Percentiles rank a stretch among this genome's conserved stretches.
phyloP scores from a whole-genome alignment of 2,797 vertebrate genomes.

The Danio jaintianensis region DNA sequence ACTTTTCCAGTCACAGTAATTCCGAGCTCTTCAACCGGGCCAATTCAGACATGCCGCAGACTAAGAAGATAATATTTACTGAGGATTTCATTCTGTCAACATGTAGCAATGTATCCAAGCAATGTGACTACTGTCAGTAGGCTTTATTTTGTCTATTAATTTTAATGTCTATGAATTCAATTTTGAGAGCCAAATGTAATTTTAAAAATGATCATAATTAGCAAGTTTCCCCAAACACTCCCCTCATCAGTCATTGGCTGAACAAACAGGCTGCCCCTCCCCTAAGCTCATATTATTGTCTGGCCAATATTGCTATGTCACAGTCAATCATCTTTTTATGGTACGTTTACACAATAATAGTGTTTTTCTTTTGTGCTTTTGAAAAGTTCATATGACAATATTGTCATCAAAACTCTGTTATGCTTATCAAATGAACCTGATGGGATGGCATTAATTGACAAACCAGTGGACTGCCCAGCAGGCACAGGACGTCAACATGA shows the following conservation, averaged over 20 bases:
- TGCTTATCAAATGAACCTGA: too few species aligned
- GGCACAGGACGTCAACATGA: too few species aligned
- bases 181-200: not conserved
- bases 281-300: not conserved
- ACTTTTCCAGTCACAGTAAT: conserved; percentile 34
- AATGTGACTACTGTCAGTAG: not conserved
- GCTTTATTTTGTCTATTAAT: conserved; percentile 1
- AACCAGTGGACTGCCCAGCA: too few species aligned
- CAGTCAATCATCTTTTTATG: not conserved
- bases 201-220: not conserved
- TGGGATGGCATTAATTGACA: too few species aligned
- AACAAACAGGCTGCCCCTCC: not conserved
- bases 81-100: conserved; percentile 17
- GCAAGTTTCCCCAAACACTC: not conserved
- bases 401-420: too few species aligned
- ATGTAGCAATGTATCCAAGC: conserved; percentile 3
- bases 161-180: conserved; percentile 1
- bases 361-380: too few species aligned
- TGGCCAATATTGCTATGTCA: not conserved
- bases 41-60: not conserved
- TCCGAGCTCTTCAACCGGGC: conserved; percentile 10
- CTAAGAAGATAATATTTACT: conserved; percentile 30
- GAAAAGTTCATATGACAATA: too few species aligned
- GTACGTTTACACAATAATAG: too few species aligned
- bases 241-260: not conserved